phyloP scores from a whole-genome alignment of 2,888 invertebrate genomes.

The Phlogophora meticulosa region DNA sequence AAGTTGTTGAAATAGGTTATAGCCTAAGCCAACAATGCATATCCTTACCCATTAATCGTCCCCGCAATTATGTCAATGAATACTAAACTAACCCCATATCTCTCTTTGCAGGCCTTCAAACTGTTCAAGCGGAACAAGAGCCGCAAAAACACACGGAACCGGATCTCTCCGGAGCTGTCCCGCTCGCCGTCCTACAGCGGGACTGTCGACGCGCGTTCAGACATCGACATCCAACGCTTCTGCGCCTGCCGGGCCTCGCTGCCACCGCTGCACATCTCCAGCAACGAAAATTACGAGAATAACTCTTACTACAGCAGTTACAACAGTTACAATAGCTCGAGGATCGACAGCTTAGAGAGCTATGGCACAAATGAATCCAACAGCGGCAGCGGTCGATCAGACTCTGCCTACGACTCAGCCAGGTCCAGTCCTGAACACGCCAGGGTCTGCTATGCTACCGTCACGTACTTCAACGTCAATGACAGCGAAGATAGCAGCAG shows the following conservation, averaged over 20 bases:
- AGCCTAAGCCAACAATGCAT: background rate
- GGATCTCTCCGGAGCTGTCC: conserved; percentile 82
- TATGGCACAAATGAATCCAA: conserved; percentile 78
- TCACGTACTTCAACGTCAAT: conserved; percentile 86
- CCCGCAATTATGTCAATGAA: conserved; percentile 5
- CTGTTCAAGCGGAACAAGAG: conserved; percentile 84
- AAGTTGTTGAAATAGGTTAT: background rate
- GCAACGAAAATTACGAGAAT: conserved; percentile 79
- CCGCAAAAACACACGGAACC: conserved; percentile 81
- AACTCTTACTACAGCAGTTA: conserved; percentile 80
- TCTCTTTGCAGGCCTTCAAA: conserved; percentile 84
- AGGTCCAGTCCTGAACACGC: conserved; percentile 81
- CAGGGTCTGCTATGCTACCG: conserved; percentile 84
- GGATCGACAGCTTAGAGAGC: conserved; percentile 79
- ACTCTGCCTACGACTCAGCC: conserved; percentile 87
- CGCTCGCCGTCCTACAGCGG: conserved; percentile 85
- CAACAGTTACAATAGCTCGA: conserved; percentile 82
- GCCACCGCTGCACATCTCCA: conserved; percentile 76
- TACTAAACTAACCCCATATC: conserved; percentile 36
- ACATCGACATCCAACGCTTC: conserved; percentile 84
- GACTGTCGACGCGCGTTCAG: conserved; percentile 85
- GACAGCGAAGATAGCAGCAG: conserved; percentile 88
- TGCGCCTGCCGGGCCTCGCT: conserved; percentile 84
- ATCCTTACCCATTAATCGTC: background rate
- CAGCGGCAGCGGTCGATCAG: conserved; percentile 73